Percentiles rank a stretch among this genome's conserved stretches.
phyloP scores from a whole-genome alignment of 2,113 vertebrate genomes.

The Euleptes europaea region DNA sequence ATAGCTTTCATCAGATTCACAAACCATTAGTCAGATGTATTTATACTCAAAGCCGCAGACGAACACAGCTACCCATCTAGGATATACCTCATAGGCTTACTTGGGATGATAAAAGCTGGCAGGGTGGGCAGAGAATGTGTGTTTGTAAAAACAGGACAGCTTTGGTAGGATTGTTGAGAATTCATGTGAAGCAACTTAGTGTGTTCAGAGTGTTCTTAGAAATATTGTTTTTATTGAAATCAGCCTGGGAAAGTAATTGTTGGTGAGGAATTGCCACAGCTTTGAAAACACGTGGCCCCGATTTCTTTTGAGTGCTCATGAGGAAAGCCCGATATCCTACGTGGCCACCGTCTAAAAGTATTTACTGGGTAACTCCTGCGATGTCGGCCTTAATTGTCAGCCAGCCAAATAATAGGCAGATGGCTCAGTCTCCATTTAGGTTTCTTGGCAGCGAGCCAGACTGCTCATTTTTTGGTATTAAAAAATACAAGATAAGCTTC shows the following conservation, averaged over 20 bases:
- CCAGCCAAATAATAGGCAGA: background rate
- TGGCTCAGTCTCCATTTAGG: background rate
- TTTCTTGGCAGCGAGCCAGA: background rate
- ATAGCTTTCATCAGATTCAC: no score
- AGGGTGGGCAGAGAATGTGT: no score
- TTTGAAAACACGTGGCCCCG: background rate
- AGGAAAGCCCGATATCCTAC: background rate
- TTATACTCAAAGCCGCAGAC: no score
- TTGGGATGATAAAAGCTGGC: no score
- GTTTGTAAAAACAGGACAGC: no score
- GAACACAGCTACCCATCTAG: no score
- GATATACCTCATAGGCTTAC: no score
- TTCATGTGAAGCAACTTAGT: background rate
- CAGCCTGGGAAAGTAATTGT: no score
- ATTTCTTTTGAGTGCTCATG: no score
- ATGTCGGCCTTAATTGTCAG: slow-evolving; percentile 3
- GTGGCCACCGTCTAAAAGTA: background rate
- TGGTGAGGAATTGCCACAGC: background rate
- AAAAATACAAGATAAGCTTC: background rate
- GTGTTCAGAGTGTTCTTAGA: slow-evolving; percentile 20
- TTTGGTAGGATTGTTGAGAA: no score
- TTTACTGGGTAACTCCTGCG: background rate
- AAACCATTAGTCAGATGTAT: no score
- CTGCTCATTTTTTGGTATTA: background rate
- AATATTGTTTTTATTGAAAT: no score